phyloP scores from a whole-genome alignment of 2,888 invertebrate species.

The Aporophyla nigra region DNA sequence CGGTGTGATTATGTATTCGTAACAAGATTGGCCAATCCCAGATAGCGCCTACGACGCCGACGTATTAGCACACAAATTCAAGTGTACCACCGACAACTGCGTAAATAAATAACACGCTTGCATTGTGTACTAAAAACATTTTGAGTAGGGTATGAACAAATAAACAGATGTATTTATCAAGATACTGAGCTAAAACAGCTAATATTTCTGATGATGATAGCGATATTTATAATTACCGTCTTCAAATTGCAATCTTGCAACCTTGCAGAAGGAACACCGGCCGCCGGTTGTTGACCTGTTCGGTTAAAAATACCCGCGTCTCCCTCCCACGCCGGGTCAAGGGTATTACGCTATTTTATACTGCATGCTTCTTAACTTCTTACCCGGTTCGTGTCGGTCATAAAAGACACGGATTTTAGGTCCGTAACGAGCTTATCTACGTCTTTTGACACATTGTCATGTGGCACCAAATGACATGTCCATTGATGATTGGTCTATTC shows the following conservation, averaged over 20 bases:
- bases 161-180: slow-evolving; percentile 38
- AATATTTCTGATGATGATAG: slow-evolving; percentile 49
- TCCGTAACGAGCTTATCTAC: slow-evolving; percentile 38
- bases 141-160: slow-evolving; percentile 25
- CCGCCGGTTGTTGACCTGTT: slow-evolving; percentile 81
- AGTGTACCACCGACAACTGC: slow-evolving; percentile 67
- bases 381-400: slow-evolving; percentile 44
- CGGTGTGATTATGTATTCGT: slow-evolving; percentile 51
- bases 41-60: slow-evolving; percentile 61
- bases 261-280: slow-evolving; percentile 72
- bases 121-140: slow-evolving; percentile 39
- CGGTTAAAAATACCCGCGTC: slow-evolving; percentile 82
- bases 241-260: slow-evolving; percentile 67
- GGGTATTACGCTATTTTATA: slow-evolving; percentile 76
- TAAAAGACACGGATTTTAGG: slow-evolving; percentile 47
- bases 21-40: slow-evolving; percentile 60
- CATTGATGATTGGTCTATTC: background rate
- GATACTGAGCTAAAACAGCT: slow-evolving; percentile 29
- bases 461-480: slow-evolving; percentile 48
- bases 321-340: slow-evolving; percentile 86
- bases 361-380: slow-evolving; percentile 68
- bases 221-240: slow-evolving; percentile 62
- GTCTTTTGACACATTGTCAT: slow-evolving; percentile 42
- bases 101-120: slow-evolving; percentile 69
- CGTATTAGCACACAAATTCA: slow-evolving; percentile 71